Evolutionary conservation across 2,888 invertebrate genomes (phyloP).

Genomic region (Ormyrus nitidulus): DNA sequence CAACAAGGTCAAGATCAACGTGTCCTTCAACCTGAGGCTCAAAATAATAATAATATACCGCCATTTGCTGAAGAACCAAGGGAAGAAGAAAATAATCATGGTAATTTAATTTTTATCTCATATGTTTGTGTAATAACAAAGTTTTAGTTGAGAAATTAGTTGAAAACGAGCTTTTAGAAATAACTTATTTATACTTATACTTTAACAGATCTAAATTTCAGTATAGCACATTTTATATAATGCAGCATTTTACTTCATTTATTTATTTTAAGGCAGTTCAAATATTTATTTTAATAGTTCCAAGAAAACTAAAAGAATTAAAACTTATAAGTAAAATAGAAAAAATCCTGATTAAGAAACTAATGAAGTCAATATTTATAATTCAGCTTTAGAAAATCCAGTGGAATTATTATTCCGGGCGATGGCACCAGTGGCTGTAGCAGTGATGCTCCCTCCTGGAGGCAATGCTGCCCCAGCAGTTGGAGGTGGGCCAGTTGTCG

Average conservation of each 20-base stretch:
- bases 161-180: neutral
- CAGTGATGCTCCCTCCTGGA: neutral
- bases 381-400: conserved; percentile 30
- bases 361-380: too few species aligned
- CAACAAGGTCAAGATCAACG: conserved; percentile 63
- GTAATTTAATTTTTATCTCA: conserved; percentile 42
- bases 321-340: too few species aligned
- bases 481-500: neutral
- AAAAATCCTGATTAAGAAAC: too few species aligned
- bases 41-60: conserved; percentile 74
- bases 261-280: conserved; percentile 5
- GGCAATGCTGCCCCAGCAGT: neutral
- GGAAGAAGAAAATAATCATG: conserved; percentile 67
- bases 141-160: too few species aligned
- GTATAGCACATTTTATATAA: neutral
- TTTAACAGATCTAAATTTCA: neutral
- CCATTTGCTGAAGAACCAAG: conserved; percentile 72
- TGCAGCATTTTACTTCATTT: neutral
- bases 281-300: too few species aligned
- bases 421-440: conserved; percentile 48
- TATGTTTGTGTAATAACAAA: too few species aligned
- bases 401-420: conserved; percentile 51
- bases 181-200: neutral
- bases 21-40: conserved; percentile 64
- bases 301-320: too few species aligned